Evolutionary conservation across 2,797 vertebrate genomes (phyloP), one percentile per base, ranked within the genome.

Genomic region (Rhinoraja longicauda): DNA sequence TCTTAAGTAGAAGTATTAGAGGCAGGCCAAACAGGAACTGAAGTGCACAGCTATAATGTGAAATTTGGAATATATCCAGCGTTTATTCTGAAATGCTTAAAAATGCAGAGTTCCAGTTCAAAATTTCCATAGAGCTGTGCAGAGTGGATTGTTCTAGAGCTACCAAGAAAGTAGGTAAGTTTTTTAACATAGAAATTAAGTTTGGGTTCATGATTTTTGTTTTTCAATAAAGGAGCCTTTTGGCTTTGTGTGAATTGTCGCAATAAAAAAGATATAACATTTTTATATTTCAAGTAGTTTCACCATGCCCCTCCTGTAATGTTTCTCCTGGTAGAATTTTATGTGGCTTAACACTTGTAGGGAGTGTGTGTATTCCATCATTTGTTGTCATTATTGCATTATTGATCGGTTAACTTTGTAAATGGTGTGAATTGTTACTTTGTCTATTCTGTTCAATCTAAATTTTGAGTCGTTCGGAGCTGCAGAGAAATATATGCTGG

Each of bases 1-100:
- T 75, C 39, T 67, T 57, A 75, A 92, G 67, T 73, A 17, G 36
- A 75, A 92, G 36, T n/a, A 92, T 72, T 92, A 10, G 36, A 73
- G 26, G 21, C 90, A n/a, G 45, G 90, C 90, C 90, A 75, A 92
- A 92, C 90, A 92, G 90, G 90, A 92, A 92, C 90, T 92, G 21
- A 72, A 73, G 59, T 86, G 82, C 59, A n/a, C 15, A 62, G 82
- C 82, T 86, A 86, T 91, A 92, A 92, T 57, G 90, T 53, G 39
- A 75, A n/a, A 92, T 29, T 92, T 92, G 90, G 70, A 92, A 73
- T 36, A 53, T 70, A 73, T 2, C 90, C 90, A 92, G 24, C 75
- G 70, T 26, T 39, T 53, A 70, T 73, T 92, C 67, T 2, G 70
- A 92, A 73, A 57, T 29, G 0, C 24, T 73, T 45, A 73, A 15